Conservation (phyloP, 2,797 vertebrate genomes). For the Natrix natrix region DNA sequence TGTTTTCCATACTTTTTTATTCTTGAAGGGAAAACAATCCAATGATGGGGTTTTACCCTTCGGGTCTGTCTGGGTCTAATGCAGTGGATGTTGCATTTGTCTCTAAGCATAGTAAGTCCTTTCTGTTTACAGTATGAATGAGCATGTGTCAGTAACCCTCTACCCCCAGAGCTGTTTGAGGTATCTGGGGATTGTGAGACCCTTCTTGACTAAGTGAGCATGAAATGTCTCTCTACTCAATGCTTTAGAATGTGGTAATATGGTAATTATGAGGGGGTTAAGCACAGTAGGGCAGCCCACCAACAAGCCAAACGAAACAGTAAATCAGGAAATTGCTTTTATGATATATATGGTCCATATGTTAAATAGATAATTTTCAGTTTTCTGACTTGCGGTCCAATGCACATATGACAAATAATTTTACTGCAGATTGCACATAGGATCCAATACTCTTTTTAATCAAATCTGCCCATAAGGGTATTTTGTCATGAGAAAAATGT, state of each 20-base stretch:
- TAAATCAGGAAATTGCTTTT: constrained; percentile 31
- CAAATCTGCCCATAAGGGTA: not conserved
- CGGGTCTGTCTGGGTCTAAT: constrained; percentile 6
- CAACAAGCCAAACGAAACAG: constrained; percentile 41
- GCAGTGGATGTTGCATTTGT: constrained; percentile 25
- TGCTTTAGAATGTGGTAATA: constrained; percentile 4
- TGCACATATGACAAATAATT: not conserved
- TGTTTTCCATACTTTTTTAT: not conserved
- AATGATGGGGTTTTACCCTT: not conserved
- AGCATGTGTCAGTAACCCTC: not conserved
- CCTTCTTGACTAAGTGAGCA: constrained; percentile 37
- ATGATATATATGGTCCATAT: constrained; percentile 15
- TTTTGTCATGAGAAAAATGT: not conserved
- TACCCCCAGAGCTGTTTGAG: constrained; percentile 50
- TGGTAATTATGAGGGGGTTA: constrained; percentile 36
- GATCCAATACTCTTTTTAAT: not conserved
- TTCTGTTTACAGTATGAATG: constrained; percentile 46
- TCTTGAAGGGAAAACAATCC: constrained; percentile 3
- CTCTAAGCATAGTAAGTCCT: constrained; percentile 40
- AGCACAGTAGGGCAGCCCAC: constrained; percentile 13
- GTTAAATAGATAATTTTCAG: constrained; percentile 27
- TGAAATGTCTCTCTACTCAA: constrained; percentile 38
- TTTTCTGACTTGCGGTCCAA: not conserved
- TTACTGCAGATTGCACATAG: not conserved
- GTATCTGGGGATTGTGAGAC: constrained; percentile 51